Evolutionary conservation across 2,797 vertebrate species (phyloP), one percentile per base, ranked within the genome.

Genomic region (Avahi laniger): DNA sequence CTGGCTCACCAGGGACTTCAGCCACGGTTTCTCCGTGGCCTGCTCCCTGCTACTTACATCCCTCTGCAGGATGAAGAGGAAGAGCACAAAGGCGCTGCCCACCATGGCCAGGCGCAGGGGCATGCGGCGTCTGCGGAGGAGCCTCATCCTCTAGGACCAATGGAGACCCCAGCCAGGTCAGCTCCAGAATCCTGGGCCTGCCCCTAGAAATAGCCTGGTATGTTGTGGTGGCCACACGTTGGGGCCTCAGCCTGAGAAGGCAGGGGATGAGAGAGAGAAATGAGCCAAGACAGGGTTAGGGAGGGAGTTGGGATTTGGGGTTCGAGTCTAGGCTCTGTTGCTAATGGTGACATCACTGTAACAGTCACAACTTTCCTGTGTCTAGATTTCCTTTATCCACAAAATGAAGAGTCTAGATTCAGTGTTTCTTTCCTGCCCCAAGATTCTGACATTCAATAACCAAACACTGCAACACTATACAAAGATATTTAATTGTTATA

Each of bases 51-150:
- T 97, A 6, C 99, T 99, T 1, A 98, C 99, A 33, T 98, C 99
- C 97, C 99, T 99, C 78, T 99, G 99, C 50, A 99, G 98, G 93
- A 99, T 98, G 96, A 99, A 98, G 35, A 99, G 98, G 85, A 98
- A 98, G 94, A 99, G 97, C 98, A 99, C 73, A 96, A 99, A 99
- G 95, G 99, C 82, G 0, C 99, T 98, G 1, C 99, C 99, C 1
- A 99, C 98, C 94, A 99, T 26, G 18, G 98, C 99, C 97, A 99
- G 98, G 96, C 99, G 99, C 69, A 99, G 89, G 22, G 98, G 98
- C 93, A 94, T 80, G 79, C 72, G 82, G 76, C 99, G 99, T 41
- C 99, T 99, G 46, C 99, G 99, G 43, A 99, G 97, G 13, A 99
- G 89, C 69, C 99, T 98, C 99, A 99, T 99, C 78, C 63, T 95